A percentile compares a stretch with the other conserved stretches of the same genome.
Conservation (phyloP, 2,113 vertebrate species). For the Sterrhoptilus dennistouni region DNA sequence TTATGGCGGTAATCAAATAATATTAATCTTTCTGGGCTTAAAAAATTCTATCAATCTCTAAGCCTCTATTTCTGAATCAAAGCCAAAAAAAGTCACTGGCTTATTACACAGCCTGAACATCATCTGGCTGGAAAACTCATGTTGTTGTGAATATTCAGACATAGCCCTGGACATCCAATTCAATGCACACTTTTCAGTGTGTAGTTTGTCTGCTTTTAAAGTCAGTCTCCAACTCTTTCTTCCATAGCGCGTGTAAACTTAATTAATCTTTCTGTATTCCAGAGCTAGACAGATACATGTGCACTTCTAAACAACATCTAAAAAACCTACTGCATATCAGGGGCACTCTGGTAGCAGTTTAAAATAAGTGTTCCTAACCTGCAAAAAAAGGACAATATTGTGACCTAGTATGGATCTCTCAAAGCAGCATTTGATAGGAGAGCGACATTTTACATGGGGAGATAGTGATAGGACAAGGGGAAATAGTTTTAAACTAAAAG, state of each 20-base stretch:
- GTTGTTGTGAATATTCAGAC: not conserved
- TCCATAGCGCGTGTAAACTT: not conserved
- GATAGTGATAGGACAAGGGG: not conserved
- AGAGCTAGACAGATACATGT: not conserved
- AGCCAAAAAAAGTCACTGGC: not conserved
- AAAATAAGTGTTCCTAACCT: not conserved
- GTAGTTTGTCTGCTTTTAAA: not conserved
- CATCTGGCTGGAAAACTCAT: not conserved
- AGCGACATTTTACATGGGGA: not conserved
- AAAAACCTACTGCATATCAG: not conserved
- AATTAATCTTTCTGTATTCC: not conserved
- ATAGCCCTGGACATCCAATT: not conserved
- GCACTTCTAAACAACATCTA: not conserved
- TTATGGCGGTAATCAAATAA: slow-evolving; percentile 20
- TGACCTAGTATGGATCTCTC: not conserved
- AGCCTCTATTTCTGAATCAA: not conserved
- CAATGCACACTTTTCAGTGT: not conserved
- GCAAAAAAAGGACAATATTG: not conserved
- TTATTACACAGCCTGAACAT: not conserved
- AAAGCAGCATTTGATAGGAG: not conserved
- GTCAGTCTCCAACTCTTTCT: not conserved
- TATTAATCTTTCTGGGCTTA: not conserved
- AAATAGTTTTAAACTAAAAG: not conserved
- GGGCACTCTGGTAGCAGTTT: not conserved
- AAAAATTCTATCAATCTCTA: not conserved